Evolutionary conservation across 1,140 invertebrate genomes (phyloP).

Genomic region (Papilio aristodemus): DNA sequence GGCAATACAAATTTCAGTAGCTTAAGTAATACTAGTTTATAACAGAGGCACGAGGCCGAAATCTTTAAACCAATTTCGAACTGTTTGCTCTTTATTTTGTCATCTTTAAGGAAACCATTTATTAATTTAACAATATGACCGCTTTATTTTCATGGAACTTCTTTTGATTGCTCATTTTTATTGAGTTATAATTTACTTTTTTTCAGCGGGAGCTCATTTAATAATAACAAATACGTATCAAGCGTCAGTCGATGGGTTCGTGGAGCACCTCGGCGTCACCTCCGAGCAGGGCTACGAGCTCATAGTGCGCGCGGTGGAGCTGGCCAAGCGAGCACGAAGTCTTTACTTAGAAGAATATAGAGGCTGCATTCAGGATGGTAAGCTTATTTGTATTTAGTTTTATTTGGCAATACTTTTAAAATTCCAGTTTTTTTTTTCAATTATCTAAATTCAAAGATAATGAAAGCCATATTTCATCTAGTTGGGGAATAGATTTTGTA

Average conservation of each 20-base stretch:
- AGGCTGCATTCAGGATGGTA: constrained; percentile 67
- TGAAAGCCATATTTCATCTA: too few species aligned
- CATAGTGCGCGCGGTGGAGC: constrained; percentile 85
- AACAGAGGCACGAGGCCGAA: constrained; percentile 10
- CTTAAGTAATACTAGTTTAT: constrained; percentile 30
- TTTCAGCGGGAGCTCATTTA: constrained; percentile 89
- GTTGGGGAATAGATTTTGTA: background rate
- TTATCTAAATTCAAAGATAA: constrained; percentile 5
- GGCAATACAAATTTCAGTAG: constrained; percentile 50
- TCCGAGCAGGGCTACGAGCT: constrained; percentile 84
- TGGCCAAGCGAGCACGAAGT: constrained; percentile 84
- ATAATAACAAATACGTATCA: constrained; percentile 95
- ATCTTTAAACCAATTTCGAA: constrained; percentile 29
- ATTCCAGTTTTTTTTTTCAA: background rate
- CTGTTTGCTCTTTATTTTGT: constrained; percentile 19
- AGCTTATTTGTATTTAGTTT: constrained; percentile 32
- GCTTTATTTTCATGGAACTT: too few species aligned
- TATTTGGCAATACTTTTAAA: too few species aligned
- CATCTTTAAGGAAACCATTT: constrained; percentile 36
- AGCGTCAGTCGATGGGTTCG: constrained; percentile 89
- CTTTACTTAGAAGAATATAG: constrained; percentile 82
- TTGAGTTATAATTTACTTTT: constrained; percentile 20
- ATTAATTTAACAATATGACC: too few species aligned
- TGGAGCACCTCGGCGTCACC: constrained; percentile 84
- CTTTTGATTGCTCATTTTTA: too few species aligned